phyloP scores from a whole-genome alignment of 2,888 invertebrate genomes.

The Zaprionus lineosus region DNA sequence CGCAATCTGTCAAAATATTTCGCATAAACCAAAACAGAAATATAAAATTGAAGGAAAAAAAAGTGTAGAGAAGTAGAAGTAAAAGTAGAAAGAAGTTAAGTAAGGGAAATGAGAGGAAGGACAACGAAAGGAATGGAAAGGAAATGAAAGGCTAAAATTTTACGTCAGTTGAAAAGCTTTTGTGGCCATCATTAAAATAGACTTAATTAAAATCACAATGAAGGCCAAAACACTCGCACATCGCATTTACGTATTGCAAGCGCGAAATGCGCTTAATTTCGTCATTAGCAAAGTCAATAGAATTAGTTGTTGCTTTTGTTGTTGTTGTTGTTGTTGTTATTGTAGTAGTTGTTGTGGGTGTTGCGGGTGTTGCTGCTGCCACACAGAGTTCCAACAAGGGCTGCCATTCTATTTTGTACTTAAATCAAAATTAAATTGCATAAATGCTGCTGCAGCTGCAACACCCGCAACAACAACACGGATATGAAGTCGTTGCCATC shows the following conservation, averaged over 20 bases:
- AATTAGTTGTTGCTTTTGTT: conserved; percentile 62
- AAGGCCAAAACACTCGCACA: conserved; percentile 23
- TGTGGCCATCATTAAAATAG: conserved; percentile 59
- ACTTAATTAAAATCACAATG: conserved; percentile 70
- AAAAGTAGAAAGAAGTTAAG: neutral
- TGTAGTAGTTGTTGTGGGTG: conserved; percentile 21
- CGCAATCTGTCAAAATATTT: conserved; percentile 55
- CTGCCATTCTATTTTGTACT: conserved; percentile 63
- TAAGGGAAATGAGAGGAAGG: neutral
- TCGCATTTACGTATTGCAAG: conserved; percentile 51
- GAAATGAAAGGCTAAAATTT: conserved; percentile 17
- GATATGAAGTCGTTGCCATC: conserved; percentile 66
- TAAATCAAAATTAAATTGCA: conserved; percentile 77
- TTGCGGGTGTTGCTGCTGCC: conserved; percentile 14
- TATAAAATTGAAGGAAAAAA: neutral
- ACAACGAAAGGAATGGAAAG: conserved; percentile 17
- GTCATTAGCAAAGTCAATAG: conserved; percentile 81
- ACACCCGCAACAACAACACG: conserved; percentile 24
- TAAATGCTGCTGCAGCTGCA: conserved; percentile 46
- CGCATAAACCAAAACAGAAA: conserved; percentile 3
- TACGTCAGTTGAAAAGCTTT: conserved; percentile 33
- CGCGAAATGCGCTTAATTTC: conserved; percentile 76
- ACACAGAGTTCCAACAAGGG: conserved; percentile 38
- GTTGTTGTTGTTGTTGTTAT: conserved; percentile 6
- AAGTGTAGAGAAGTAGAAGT: neutral